Evolutionary conservation across 2,113 vertebrate species (phyloP).

Genomic region (Rhagologus leucostigma): DNA sequence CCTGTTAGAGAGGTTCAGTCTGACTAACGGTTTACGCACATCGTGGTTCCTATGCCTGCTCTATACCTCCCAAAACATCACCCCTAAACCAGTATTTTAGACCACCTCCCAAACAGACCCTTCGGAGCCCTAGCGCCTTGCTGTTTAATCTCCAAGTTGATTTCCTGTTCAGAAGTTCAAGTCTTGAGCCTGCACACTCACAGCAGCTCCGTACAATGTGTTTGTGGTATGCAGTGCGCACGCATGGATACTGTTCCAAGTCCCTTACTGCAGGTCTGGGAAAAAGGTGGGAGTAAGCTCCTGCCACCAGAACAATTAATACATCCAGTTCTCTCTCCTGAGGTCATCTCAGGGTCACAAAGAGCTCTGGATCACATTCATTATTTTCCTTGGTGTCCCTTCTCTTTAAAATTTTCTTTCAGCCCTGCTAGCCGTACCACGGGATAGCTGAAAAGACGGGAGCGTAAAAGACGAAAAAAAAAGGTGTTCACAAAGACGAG

Average conservation of each 20-base stretch:
- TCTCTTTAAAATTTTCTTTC: not conserved
- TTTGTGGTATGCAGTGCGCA: accelerated
- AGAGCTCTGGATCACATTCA: not conserved
- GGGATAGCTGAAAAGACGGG: not conserved
- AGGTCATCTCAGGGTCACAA: not conserved
- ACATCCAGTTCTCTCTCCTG: not conserved
- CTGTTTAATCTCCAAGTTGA: not conserved
- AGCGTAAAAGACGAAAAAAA: not conserved
- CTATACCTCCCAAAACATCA: not conserved
- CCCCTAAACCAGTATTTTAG: accelerated
- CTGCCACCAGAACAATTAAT: not conserved
- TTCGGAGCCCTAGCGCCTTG: not conserved
- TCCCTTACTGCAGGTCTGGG: not conserved
- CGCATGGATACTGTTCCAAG: accelerated
- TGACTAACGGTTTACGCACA: not conserved
- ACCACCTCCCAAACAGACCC: not conserved
- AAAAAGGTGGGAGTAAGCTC: not conserved
- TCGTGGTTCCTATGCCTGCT: not conserved
- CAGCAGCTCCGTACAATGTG: not conserved
- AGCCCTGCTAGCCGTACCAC: not conserved
- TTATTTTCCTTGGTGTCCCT: not conserved
- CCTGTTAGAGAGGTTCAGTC: not conserved
- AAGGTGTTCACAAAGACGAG: not conserved
- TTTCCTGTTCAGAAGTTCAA: not conserved
- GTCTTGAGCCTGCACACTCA: too few relatives aligned